Evolutionary conservation across 2,113 vertebrate species (phyloP).

Genomic region (Alligator mississippiensis): DNA sequence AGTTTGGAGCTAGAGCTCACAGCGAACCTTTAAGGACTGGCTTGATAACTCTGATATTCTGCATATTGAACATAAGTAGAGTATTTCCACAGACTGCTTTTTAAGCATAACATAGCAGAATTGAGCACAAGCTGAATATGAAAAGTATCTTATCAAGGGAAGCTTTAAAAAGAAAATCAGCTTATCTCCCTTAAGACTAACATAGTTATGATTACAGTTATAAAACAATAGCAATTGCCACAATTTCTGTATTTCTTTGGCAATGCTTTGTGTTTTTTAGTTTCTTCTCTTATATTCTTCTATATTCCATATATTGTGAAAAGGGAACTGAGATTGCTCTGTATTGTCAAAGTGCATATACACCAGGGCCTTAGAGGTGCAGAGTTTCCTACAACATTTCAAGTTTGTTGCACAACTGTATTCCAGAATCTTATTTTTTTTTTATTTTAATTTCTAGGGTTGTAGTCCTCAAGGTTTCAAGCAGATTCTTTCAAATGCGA

Average conservation of each 20-base stretch:
- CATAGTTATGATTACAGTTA: not conserved
- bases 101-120: not conserved
- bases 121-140: not conserved
- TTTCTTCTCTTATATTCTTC: not conserved
- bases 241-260: not conserved
- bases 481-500: not conserved
- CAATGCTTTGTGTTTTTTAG: not conserved
- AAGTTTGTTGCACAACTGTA: not conserved
- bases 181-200: not conserved
- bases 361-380: not conserved
- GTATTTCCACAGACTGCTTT: not conserved
- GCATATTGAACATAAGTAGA: not conserved
- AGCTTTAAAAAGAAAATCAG: not conserved
- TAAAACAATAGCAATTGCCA: no score
- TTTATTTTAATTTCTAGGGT: accelerated
- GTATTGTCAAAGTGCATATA: not conserved
- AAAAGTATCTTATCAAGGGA: not conserved
- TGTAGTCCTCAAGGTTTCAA: accelerated
- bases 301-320: not conserved
- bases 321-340: not conserved
- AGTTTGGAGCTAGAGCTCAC: not conserved
- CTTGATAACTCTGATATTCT: not conserved
- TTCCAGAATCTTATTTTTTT: accelerated
- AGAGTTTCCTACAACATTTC: not conserved
- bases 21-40: accelerated